phyloP scores from a whole-genome alignment of 2,113 vertebrate genomes.

The Poicephalus meyeri region DNA sequence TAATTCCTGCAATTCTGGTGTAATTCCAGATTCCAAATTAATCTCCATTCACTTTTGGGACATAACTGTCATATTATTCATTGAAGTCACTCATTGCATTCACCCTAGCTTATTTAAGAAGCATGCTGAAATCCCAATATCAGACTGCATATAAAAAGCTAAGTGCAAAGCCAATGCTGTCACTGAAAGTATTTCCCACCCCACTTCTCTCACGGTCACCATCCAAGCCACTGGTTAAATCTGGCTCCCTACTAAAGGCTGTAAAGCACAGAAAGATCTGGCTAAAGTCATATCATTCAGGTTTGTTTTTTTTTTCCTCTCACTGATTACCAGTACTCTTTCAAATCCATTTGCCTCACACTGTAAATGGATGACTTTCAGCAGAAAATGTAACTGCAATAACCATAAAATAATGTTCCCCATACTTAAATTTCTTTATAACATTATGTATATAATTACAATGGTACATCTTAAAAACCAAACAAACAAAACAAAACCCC shows the following conservation, averaged over 20 bases:
- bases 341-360: neutral
- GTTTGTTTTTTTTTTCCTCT: neutral
- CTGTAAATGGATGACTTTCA: neutral
- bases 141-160: neutral
- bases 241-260: neutral
- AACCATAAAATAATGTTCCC: neutral
- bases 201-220: neutral
- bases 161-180: neutral
- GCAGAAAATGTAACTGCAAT: neutral
- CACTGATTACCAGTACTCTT: neutral
- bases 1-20: constrained; percentile 32
- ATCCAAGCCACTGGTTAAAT: neutral
- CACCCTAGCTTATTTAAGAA: neutral
- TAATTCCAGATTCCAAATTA: constrained; percentile 46
- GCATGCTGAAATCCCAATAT: neutral
- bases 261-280: neutral
- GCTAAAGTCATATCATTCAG: neutral
- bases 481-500: neutral
- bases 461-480: neutral
- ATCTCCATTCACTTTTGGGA: constrained; percentile 27
- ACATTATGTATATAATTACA: neutral
- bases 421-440: neutral
- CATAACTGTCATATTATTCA: neutral
- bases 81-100: constrained; percentile 45
- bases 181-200: neutral